A percentile compares a stretch with the other conserved stretches of the same genome.
phyloP scores from a whole-genome alignment of 2,888 invertebrate genomes.

The Acleris emargana region DNA sequence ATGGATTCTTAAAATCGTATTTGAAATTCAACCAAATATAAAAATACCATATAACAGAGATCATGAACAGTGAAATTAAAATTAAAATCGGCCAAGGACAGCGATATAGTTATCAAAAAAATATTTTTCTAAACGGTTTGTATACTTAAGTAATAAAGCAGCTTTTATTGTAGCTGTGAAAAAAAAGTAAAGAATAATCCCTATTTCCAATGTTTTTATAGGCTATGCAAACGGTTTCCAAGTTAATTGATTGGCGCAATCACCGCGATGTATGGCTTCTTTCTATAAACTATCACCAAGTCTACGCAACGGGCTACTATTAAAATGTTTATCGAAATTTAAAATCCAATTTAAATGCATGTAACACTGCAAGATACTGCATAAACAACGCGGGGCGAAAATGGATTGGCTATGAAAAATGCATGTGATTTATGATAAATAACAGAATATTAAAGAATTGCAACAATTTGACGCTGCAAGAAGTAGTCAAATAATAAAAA shows the following conservation, averaged over 20 bases:
- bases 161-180: too few species aligned
- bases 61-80: too few species aligned
- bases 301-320: conserved; percentile 26
- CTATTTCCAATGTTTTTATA: not conserved
- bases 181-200: too few species aligned
- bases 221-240: not conserved
- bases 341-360: conserved; percentile 66
- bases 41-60: too few species aligned
- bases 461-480: conserved; percentile 45
- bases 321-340: conserved; percentile 46
- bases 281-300: not conserved
- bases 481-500: conserved; percentile 21
- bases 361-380: conserved; percentile 45
- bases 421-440: conserved; percentile 56
- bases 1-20: too few species aligned
- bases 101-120: too few species aligned
- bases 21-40: too few species aligned
- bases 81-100: too few species aligned
- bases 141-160: too few species aligned
- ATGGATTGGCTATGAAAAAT: conserved; percentile 58
- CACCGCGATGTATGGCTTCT: conserved; percentile 23
- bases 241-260: not conserved
- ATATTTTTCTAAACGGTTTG: too few species aligned
- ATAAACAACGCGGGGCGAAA: conserved; percentile 53
- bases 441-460: conserved; percentile 40